These are phyloP conservation scores for Eulimnadia texana DNA, from an alignment of 1,140 invertebrate genomes.

Conservation along the genomic window DNA sequence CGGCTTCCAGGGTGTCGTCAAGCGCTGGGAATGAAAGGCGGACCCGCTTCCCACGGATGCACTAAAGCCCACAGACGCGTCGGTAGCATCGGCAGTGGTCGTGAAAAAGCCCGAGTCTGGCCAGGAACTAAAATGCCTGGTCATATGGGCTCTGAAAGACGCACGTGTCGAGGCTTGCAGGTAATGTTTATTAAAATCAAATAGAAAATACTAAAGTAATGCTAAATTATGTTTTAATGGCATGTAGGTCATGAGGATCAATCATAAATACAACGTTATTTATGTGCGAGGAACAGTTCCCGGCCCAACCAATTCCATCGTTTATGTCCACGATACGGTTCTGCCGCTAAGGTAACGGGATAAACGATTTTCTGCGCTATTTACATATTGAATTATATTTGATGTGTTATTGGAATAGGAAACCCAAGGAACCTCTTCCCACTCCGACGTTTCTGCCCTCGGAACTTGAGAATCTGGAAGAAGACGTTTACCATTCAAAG, in stretches of 20 bases:
- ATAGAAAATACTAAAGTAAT: not conserved
- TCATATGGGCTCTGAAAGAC: constrained; percentile 74
- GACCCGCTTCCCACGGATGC: constrained; percentile 76
- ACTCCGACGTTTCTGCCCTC: constrained; percentile 64
- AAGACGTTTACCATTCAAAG: constrained; percentile 54
- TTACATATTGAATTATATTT: not conserved
- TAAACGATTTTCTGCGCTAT: constrained; percentile 8
- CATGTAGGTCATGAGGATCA: constrained; percentile 67
- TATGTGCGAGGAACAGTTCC: constrained; percentile 74
- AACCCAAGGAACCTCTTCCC: constrained; percentile 38
- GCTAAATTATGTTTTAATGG: not conserved
- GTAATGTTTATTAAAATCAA: no score
- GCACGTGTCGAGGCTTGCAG: constrained; percentile 52
- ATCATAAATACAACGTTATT: constrained; percentile 84
- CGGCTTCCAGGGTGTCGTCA: constrained; percentile 98
- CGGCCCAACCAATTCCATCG: constrained; percentile 61
- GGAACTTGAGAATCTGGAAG: constrained; percentile 34
- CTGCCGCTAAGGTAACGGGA: constrained; percentile 37
- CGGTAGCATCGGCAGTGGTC: constrained; percentile 76
- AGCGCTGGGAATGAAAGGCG: constrained; percentile 87
- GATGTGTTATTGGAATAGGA: not conserved
- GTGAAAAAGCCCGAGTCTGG: constrained; percentile 70
- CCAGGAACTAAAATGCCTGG: constrained; percentile 94
- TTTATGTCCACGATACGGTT: constrained; percentile 66
- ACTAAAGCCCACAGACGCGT: constrained; percentile 89